Evolutionary conservation across 2,888 invertebrate species (phyloP), one percentile per base, ranked within the genome.

Genomic region (Diaperis boleti): DNA sequence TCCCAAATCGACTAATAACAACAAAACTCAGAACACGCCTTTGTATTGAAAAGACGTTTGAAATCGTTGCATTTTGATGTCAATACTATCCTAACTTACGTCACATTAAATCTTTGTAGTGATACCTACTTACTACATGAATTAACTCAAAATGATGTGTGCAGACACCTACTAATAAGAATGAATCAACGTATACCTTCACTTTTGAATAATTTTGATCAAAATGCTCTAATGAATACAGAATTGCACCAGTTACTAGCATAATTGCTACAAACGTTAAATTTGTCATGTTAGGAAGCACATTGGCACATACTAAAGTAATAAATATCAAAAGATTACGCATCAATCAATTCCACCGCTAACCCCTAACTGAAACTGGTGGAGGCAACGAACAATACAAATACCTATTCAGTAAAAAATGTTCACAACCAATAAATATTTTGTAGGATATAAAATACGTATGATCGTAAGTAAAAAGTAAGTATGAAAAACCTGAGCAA

Each of bases 401-500:
- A 54, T 39, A 2, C 22, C 35, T 35, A 33, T 33, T 13, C 8
- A 20, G 14, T 35, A 41, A 41, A 39, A 41, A 61, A 61, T 14
- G 55, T 35, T 61, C 61, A 61, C 52, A 61, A 52, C 45, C 45
- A 55, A 45, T 55, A 15, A 31, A 17, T 45, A 26, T 47, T 22
- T n/a, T n/a, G n/a, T n/a, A n/a, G n/a, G 35, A 31, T 47, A 13
- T 45, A 31, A 49, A 11, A 22, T 59, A 59, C 49, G 49, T 49
- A 39, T 52, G 26, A 13, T 8, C 15, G 18, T 18, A 56, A 31
- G 42, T 18, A 33, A 59, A 42, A n/a, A n/a, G n/a, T 41, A 60
- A 61, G 56, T 56, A 62, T 41, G 22, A 56, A 56, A 39, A 41
- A 62, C 62, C 62, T 62, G 62, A 62, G 62, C 13, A 14, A 57